Percentiles rank a stretch among this genome's conserved stretches.
phyloP scores from a whole-genome alignment of 2,888 invertebrate species.

The Rotaria socialis region DNA sequence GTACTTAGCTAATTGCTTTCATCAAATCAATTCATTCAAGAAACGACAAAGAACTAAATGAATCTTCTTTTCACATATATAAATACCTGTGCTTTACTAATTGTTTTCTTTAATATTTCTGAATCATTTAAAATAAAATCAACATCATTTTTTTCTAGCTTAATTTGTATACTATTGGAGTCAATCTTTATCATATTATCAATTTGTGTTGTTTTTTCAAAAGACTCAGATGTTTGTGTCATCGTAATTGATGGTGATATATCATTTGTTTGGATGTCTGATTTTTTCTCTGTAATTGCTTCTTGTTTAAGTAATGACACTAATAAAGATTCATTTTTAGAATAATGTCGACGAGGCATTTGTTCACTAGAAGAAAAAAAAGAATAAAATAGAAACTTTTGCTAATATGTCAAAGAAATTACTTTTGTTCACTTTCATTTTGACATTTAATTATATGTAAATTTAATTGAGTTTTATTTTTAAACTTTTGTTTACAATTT shows the following conservation, averaged over 20 bases:
- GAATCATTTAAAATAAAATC: not conserved
- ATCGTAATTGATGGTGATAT: not conserved
- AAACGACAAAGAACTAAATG: not conserved
- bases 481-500: not conserved
- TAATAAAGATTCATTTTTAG: not conserved
- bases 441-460: not conserved
- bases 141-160: not conserved
- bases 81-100: not conserved
- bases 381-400: not conserved
- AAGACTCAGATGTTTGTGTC: not conserved
- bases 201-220: not conserved
- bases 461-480: conserved; percentile 13
- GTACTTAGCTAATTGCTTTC: not conserved
- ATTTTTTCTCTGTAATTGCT: not conserved
- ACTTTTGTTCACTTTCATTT: not conserved
- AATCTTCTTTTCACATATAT: not conserved
- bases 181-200: not conserved
- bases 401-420: not conserved
- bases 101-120: not conserved
- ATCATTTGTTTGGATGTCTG: not conserved
- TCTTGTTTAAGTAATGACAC: not conserved
- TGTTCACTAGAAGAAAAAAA: not conserved
- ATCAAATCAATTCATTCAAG: not conserved
- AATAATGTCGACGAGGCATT: not conserved
- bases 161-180: not conserved